phyloP scores from a whole-genome alignment of 2,888 invertebrate genomes.

The Tridacna crocea region DNA sequence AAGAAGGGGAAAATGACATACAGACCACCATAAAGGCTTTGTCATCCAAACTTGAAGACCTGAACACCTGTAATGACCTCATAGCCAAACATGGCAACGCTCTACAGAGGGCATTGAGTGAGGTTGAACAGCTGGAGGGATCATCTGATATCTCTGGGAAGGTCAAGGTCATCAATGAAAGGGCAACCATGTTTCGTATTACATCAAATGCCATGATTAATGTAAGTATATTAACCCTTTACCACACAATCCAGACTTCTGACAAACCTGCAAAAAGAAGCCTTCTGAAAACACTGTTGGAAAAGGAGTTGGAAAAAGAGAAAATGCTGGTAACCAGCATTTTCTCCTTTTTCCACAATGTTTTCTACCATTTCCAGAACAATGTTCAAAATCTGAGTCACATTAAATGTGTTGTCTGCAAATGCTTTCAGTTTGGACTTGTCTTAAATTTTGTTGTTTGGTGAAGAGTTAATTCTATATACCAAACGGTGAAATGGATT shows the following conservation, averaged over 20 bases:
- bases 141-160: conserved; percentile 77
- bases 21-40: conserved; percentile 87
- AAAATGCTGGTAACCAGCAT: too few relatives aligned
- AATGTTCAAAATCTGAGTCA: too few relatives aligned
- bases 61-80: conserved; percentile 95
- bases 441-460: too few relatives aligned
- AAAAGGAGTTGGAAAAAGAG: too few relatives aligned
- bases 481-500: too few relatives aligned
- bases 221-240: conserved; percentile 86
- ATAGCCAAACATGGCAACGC: conserved; percentile 94
- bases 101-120: conserved; percentile 87
- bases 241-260: not conserved
- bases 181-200: conserved; percentile 96
- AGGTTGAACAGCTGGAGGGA: conserved; percentile 84
- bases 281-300: too few relatives aligned
- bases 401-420: too few relatives aligned
- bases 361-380: too few relatives aligned
- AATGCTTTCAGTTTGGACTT: too few relatives aligned
- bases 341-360: too few relatives aligned
- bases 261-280: too few relatives aligned
- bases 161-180: conserved; percentile 94
- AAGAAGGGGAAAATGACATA: conserved; percentile 85
- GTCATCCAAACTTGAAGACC: conserved; percentile 92
- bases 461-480: too few relatives aligned
- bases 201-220: conserved; percentile 98